Evolutionary conservation across 1,140 invertebrate species (phyloP).

Genomic region (Trichogramma pretiosum): DNA sequence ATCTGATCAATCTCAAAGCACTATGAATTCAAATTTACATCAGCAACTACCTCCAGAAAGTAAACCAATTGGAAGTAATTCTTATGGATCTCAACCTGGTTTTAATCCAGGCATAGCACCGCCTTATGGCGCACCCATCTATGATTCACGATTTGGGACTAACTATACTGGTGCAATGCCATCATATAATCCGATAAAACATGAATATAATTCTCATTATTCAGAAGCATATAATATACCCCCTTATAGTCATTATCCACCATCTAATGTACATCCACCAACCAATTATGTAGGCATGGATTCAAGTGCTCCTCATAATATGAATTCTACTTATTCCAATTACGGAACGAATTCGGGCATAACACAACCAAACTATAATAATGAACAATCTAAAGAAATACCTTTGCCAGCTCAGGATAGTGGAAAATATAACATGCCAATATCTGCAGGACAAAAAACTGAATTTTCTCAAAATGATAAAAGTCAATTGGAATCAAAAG

Average conservation of each 20-base stretch:
- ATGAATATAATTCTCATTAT: too few relatives aligned
- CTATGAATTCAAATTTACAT: slow-evolving; percentile 1
- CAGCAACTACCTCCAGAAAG: slow-evolving; percentile 23
- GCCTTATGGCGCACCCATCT: slow-evolving; percentile 25
- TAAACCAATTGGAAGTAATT: slow-evolving; percentile 23
- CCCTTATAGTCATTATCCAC: slow-evolving; percentile 1
- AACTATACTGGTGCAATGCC: slow-evolving; percentile 4
- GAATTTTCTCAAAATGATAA: too few relatives aligned
- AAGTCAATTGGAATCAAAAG: too few relatives aligned
- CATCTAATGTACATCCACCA: slow-evolving; percentile 17
- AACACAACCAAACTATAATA: slow-evolving; percentile 23
- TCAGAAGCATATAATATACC: slow-evolving; percentile 10
- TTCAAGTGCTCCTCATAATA: background rate
- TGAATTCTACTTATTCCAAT: slow-evolving; percentile 18
- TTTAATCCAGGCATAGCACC: slow-evolving; percentile 28
- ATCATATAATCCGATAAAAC: too few relatives aligned
- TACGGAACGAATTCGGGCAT: slow-evolving; percentile 9
- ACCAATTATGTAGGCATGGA: slow-evolving; percentile 21
- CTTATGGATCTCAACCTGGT: slow-evolving; percentile 25
- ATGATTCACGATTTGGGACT: slow-evolving; percentile 9
- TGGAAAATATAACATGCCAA: too few relatives aligned
- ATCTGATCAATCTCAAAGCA: slow-evolving; percentile 21
- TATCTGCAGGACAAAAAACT: too few relatives aligned
- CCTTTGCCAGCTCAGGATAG: too few relatives aligned
- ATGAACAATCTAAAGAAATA: too few relatives aligned